Percentiles rank a stretch among this genome's conserved stretches.
These are phyloP conservation scores for Molorchus minor DNA, from an alignment of 2,888 invertebrate genomes.

Conservation along the genomic window DNA sequence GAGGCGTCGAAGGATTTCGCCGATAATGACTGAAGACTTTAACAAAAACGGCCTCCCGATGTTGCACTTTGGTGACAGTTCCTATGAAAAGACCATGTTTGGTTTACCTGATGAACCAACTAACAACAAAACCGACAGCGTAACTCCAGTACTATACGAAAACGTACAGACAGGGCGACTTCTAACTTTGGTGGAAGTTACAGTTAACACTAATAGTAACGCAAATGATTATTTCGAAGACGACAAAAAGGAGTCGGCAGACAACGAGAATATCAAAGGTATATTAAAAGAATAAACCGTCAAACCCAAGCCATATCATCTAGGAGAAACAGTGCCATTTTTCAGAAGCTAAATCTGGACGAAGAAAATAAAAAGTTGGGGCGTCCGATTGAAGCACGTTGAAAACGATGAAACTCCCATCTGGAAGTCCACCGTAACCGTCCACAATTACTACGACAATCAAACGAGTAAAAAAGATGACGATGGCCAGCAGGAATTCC, in stretches of 20 bases:
- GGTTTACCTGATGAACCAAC: constrained; percentile 41
- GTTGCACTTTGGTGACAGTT: constrained; percentile 73
- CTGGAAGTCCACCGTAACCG: constrained; percentile 63
- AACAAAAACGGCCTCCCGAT: constrained; percentile 65
- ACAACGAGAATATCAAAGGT: constrained; percentile 68
- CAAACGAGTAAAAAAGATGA: constrained; percentile 19
- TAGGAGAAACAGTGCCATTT: constrained; percentile 67
- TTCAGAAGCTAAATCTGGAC: constrained; percentile 40
- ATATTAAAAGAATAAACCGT: constrained; percentile 79
- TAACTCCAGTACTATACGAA: constrained; percentile 32
- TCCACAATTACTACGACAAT: constrained; percentile 55
- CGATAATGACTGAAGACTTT: constrained; percentile 57
- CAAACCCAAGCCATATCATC: constrained; percentile 78
- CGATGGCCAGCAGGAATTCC: constrained; percentile 54
- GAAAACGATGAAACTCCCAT: constrained; percentile 55
- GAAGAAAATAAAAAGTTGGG: constrained; percentile 63
- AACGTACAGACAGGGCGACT: constrained; percentile 32
- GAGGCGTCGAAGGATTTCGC: constrained; percentile 70
- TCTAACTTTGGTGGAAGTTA: constrained; percentile 46
- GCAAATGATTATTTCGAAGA: constrained; percentile 44
- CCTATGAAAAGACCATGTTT: constrained; percentile 62
- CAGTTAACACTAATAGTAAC: constrained; percentile 59
- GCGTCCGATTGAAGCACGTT: constrained; percentile 64
- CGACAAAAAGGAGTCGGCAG: constrained; percentile 47
- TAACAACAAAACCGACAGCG: constrained; percentile 14